These are phyloP conservation scores for Cladopsammia gracilis DNA, from an alignment of 64 coral and sea anemone species.

Conservation along the genomic window DNA sequence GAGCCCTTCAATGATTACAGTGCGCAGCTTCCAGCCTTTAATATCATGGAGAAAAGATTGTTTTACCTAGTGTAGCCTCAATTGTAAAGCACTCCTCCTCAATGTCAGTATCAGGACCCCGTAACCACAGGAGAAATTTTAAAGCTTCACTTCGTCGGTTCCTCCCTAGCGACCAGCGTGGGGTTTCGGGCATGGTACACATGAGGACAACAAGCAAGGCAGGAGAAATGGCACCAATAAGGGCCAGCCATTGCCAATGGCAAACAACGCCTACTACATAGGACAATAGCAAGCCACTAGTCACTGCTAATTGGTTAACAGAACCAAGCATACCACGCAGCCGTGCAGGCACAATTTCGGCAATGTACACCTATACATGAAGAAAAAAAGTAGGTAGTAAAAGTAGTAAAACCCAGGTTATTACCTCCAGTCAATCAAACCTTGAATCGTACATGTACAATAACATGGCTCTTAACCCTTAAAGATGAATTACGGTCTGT, in stretches of 20 bases:
- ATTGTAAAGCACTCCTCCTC: constrained; percentile 78
- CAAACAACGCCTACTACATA: constrained; percentile 78
- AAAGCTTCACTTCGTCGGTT: constrained; percentile 64
- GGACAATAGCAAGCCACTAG: constrained; percentile 59
- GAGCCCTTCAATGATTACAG: no score
- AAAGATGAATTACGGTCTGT: no score
- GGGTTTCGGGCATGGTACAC: constrained; percentile 84
- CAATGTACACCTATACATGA: constrained; percentile 84
- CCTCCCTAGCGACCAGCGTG: constrained; percentile 83
- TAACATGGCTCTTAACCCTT: no score
- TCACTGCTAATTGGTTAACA: constrained; percentile 82
- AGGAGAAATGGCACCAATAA: constrained; percentile 74
- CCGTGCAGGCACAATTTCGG: constrained; percentile 80
- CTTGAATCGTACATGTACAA: no score
- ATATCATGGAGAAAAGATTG: background rate
- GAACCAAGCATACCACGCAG: constrained; percentile 83
- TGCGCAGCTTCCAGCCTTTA: background rate
- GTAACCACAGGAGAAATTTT: constrained; percentile 67
- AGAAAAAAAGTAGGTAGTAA: no score
- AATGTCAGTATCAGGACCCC: constrained; percentile 69
- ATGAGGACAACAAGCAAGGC: constrained; percentile 61
- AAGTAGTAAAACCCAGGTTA: no score
- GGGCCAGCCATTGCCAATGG: constrained; percentile 75
- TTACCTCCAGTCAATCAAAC: no score
- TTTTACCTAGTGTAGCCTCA: constrained; percentile 49